A percentile compares a stretch with the other conserved stretches of the same genome.
These are phyloP conservation scores for Microctenopoma steveboyesi DNA, from an alignment of 2,797 vertebrate species.

Conservation along the genomic window DNA sequence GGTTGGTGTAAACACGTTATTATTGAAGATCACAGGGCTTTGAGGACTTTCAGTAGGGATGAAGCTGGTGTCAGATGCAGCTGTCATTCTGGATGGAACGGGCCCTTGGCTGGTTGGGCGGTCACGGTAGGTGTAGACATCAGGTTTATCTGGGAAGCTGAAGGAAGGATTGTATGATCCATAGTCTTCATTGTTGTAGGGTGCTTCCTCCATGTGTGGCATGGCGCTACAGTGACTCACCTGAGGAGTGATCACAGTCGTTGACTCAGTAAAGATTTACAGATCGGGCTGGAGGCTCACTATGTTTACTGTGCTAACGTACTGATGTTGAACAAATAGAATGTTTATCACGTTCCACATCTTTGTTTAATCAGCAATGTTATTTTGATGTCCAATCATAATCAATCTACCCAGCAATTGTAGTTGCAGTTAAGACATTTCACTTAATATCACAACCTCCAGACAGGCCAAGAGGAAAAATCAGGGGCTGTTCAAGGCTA, in stretches of 20 bases:
- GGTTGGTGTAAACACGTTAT: slow-evolving; percentile 31
- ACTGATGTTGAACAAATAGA: no score
- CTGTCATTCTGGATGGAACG: slow-evolving; percentile 6
- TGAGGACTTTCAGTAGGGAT: slow-evolving; percentile 22
- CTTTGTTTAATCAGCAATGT: background rate
- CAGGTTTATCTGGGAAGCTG: slow-evolving; percentile 62
- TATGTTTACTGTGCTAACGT: no score
- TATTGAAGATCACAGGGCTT: slow-evolving; percentile 44
- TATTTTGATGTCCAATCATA: background rate
- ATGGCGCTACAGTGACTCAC: slow-evolving; percentile 66
- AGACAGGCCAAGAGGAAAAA: no score
- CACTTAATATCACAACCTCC: background rate
- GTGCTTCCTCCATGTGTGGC: slow-evolving; percentile 66
- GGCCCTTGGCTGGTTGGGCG: slow-evolving; percentile 22
- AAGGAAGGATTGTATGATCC: slow-evolving; percentile 74
- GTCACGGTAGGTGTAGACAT: slow-evolving; percentile 54
- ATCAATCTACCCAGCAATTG: background rate
- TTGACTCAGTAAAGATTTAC: background rate
- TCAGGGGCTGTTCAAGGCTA: no score
- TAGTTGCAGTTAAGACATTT: no score
- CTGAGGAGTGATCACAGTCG: slow-evolving; percentile 60
- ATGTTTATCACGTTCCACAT: no score
- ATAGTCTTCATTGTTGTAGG: slow-evolving; percentile 72
- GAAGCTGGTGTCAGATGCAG: slow-evolving; percentile 28
- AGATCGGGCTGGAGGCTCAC: background rate